A percentile compares a stretch with the other conserved stretches of the same genome.
Conservation (phyloP, 2,797 vertebrate genomes). For the Parauchenoglanis ngamensis region DNA sequence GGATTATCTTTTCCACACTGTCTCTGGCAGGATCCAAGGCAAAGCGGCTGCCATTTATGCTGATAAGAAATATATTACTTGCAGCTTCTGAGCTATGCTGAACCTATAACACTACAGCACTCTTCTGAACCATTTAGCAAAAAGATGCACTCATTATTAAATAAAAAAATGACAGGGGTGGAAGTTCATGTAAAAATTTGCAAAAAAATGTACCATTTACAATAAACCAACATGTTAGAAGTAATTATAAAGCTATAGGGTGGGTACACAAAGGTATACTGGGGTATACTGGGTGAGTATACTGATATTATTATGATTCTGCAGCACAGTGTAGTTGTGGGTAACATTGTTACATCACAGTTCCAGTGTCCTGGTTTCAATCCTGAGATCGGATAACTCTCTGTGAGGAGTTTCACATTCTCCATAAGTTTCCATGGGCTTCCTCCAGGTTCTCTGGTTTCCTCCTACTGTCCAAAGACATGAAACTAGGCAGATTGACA, state of each 20-base stretch:
- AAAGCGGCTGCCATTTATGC: neutral
- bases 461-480: neutral
- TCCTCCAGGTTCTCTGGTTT: neutral
- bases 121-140: neutral
- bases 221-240: neutral
- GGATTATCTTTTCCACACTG: slow-evolving; percentile 18
- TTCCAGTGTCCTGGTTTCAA: neutral
- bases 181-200: neutral
- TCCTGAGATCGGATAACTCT: neutral
- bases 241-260: neutral
- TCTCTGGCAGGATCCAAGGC: slow-evolving; percentile 18
- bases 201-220: neutral
- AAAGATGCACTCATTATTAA: neutral
- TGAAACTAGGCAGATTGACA: neutral
- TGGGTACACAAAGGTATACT: neutral
- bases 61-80: neutral
- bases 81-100: neutral
- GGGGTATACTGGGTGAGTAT: neutral
- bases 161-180: neutral
- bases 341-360: neutral
- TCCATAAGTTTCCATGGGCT: neutral
- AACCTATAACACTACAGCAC: neutral
- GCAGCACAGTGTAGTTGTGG: neutral
- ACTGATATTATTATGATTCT: neutral
- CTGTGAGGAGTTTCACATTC: neutral